phyloP scores from a whole-genome alignment of 2,113 vertebrate species.

The Mormoops blainvillei region DNA sequence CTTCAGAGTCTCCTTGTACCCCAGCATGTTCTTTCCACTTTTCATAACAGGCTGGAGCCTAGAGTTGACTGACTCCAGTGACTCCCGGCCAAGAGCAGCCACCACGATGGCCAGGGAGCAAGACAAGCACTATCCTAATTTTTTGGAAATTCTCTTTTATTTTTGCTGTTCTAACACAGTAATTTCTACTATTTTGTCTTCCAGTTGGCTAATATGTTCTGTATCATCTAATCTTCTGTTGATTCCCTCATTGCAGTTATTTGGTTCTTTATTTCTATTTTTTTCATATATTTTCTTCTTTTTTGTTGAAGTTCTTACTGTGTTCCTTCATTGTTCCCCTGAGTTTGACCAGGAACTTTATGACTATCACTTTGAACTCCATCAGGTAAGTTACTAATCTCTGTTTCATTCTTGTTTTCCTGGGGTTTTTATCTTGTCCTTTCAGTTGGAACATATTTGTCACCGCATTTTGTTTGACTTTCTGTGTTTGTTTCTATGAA shows the following conservation, averaged over 20 bases:
- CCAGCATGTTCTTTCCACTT: not conserved
- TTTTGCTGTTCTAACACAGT: not conserved
- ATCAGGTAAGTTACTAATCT: not conserved
- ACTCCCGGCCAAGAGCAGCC: not conserved
- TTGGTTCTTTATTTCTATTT: not conserved
- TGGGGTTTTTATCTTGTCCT: not conserved
- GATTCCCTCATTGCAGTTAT: not conserved
- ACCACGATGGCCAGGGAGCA: not conserved
- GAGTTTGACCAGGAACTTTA: not conserved
- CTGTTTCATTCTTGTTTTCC: not conserved
- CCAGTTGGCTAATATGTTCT: not conserved
- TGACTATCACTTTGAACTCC: not conserved
- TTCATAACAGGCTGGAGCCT: not conserved
- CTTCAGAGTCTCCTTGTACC: not conserved
- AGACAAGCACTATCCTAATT: not conserved
- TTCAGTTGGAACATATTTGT: not conserved
- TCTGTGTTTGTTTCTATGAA: not conserved
- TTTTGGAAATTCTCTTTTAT: not conserved
- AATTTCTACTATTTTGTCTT: not conserved
- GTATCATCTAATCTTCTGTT: not conserved
- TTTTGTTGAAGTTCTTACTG: not conserved
- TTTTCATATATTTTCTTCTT: no score
- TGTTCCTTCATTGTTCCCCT: not conserved
- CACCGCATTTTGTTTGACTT: not conserved
- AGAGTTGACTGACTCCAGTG: not conserved